Percentiles rank a stretch among this genome's conserved stretches.
Conservation (phyloP, 1,140 invertebrate species). For the Bilobella aurantiaca region DNA sequence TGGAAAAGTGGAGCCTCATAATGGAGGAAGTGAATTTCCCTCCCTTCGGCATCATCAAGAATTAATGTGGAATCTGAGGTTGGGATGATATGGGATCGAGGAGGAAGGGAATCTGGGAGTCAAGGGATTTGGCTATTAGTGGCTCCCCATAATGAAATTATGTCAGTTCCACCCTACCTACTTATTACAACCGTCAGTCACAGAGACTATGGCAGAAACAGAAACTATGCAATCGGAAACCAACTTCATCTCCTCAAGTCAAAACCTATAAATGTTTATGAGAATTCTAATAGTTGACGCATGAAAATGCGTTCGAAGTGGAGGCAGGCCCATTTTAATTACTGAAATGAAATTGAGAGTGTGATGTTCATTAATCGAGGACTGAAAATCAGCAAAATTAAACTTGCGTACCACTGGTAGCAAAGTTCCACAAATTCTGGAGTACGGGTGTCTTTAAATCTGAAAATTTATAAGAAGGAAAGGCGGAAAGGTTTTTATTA, state of each 20-base stretch:
- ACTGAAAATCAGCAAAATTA: too few relatives aligned
- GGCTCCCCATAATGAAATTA: slow-evolving; percentile 23
- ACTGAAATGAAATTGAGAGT: too few relatives aligned
- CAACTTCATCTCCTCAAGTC: background rate
- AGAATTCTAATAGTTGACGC: too few relatives aligned
- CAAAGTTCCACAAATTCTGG: background rate
- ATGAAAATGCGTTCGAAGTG: too few relatives aligned
- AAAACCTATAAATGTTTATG: too few relatives aligned
- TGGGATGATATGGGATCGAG: too few relatives aligned
- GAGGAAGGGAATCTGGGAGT: slow-evolving; percentile 13
- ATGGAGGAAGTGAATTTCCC: background rate
- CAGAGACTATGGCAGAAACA: background rate
- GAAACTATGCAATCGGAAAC: background rate
- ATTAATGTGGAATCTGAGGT: slow-evolving; percentile 4
- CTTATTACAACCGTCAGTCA: background rate
- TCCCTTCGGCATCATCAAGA: slow-evolving; percentile 9
- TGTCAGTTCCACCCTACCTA: slow-evolving; percentile 22
- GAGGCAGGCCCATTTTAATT: too few relatives aligned
- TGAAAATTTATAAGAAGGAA: background rate
- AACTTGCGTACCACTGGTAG: background rate
- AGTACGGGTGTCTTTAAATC: background rate
- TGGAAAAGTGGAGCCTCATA: slow-evolving; percentile 4
- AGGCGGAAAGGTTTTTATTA: background rate
- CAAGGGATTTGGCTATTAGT: slow-evolving; percentile 19
- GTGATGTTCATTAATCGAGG: too few relatives aligned